Evolutionary conservation across 1,140 invertebrate species (phyloP), one percentile per base, ranked within the genome.

Genomic region (Paracyclopina nana): DNA sequence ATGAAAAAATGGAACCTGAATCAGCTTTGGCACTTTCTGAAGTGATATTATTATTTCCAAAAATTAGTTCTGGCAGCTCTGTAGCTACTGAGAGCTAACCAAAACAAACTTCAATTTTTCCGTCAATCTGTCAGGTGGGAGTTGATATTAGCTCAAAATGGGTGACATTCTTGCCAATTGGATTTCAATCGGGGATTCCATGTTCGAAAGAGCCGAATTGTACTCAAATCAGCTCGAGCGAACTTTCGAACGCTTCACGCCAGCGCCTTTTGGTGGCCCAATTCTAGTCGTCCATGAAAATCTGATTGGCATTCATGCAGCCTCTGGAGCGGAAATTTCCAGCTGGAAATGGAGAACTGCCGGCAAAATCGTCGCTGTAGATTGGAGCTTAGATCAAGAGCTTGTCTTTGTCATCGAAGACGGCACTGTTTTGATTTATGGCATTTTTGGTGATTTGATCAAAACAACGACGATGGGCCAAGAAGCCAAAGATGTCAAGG

Each of bases 361-460:
- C n/a, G 34, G 34, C 34, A 5, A 2, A n/a, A 20, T 38, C 3
- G 4, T 38, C 5, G 34, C 34, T 20, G 20, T 38, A 20, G 34
- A 20, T 9, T 38, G 34, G 34, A 16, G n/a, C 34, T 16, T 16
- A n/a, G n/a, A 20, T 38, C 3, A 38, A 9, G 34, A 38, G 9
- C n/a, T 40, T 9, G 26, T 52, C 3, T 25, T 52, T 28, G 42
- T 52, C 11, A 26, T 27, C 11, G 30, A 45, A 2, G 34, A 52
- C 34, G 50, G 50, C 42, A 44, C 50, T 18, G 50, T 52, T 28
- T 22, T 40, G 27, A 12, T 52, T 20, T 52, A 44, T 22, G n/a
- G n/a, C 28, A 30, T 52, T 27, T 52, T 52, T 25, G 50, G 50
- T 12, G 34, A 44, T 6, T 22, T 52, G n/a, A 44, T 20, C 11